A percentile compares a stretch with the other conserved stretches of the same genome.
Evolutionary conservation across 2,113 vertebrate species (phyloP).

Genomic region (Sapajus apella): DNA sequence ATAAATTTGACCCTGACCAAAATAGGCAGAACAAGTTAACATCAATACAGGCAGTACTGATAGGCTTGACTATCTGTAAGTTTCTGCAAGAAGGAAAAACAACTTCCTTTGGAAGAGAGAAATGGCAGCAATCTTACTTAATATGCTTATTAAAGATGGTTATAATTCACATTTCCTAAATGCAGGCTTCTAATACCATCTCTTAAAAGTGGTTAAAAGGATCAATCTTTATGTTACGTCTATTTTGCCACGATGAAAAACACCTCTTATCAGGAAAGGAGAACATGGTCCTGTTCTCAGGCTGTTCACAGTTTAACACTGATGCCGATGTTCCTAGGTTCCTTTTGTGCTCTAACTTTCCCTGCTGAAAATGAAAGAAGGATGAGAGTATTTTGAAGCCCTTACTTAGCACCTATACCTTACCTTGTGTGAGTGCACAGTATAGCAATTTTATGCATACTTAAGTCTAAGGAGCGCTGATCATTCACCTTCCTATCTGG

Average conservation of each 20-base stretch:
- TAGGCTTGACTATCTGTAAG: background rate
- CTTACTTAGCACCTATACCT: background rate
- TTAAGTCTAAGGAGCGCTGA: background rate
- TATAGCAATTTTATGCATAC: background rate
- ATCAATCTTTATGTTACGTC: background rate
- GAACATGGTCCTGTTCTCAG: background rate
- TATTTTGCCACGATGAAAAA: background rate
- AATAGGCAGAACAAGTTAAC: background rate
- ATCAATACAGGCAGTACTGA: background rate
- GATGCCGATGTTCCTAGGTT: background rate
- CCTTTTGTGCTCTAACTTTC: background rate
- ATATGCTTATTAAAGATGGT: background rate
- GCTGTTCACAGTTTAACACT: background rate
- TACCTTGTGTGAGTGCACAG: background rate
- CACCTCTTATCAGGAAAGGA: background rate
- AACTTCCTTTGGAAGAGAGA: background rate
- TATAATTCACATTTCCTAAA: background rate
- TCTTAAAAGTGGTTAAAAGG: background rate
- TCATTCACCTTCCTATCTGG: background rate
- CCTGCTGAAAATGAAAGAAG: background rate
- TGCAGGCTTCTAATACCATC: background rate
- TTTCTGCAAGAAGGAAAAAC: background rate
- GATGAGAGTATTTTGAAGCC: background rate
- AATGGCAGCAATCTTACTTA: background rate
- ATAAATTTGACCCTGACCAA: background rate